Base-by-base conservation (phyloP, 2,888 invertebrate genomes). In the Hoplodrina ambigua region DNA sequence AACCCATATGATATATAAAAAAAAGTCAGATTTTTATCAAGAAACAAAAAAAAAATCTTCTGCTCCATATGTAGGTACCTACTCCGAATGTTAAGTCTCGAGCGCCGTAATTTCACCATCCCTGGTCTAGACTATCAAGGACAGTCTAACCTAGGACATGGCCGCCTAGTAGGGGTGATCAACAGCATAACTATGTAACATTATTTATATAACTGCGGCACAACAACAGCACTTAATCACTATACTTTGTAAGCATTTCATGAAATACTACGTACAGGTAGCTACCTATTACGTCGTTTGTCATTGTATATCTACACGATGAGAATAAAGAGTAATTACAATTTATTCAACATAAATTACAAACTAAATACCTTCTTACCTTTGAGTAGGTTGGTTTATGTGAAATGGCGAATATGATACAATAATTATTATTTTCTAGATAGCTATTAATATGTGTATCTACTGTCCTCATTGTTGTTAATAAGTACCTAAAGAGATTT, bases 171-270 rank as follows among this genome's bases (percentile, higher is more conserved):
- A 69, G 41, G 17, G 10, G 7, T 50, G 25, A 65, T 41, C 7
- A 2, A 50, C 54, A 25, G 33, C 19, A 50, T 49, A 58, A 13
- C 41, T 41, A 44, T 50, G 44, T 17, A 49, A 6, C 15, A 50
- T 46, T 25, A 44, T 3, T 63, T 62, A 56, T 41, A 17, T 19
- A 75, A 52, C 17, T 17, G 8, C 33, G 11, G 52, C 52, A 63
- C 59, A 44, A 10, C 11, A 33, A 52, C 20, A 54, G 17, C 8
- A 59, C 46, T 49, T 57, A 70, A 70, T 64, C 56, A 60, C 46
- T 25, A n/a, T 56, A 70, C 57, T 75, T 75, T 60, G 63, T 70
- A 75, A 53, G 63, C 70, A 53, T 8, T 54, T 11, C 60, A 61
- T 57, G 53, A 53, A 37, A 57, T 4, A 19, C 25, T 41, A n/a